Evolutionary conservation across 2,113 vertebrate species (phyloP).

Genomic region (Heterocephalus glaber): DNA sequence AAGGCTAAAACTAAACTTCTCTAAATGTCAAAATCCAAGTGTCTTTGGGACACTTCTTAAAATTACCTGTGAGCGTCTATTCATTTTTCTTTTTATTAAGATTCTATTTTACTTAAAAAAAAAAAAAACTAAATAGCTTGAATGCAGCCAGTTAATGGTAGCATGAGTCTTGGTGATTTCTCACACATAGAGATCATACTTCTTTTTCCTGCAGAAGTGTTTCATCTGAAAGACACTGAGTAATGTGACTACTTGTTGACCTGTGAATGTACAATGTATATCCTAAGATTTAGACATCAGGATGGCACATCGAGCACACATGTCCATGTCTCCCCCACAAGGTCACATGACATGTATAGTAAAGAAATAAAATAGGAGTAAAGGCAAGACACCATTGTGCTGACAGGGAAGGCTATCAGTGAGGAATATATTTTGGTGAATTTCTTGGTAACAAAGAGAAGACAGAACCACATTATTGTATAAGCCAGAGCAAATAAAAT

Average conservation of each 20-base stretch:
- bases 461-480: background rate
- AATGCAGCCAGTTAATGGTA: background rate
- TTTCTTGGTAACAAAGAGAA: slow-evolving; percentile 8
- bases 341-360: background rate
- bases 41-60: background rate
- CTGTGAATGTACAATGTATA: background rate
- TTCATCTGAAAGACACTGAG: background rate
- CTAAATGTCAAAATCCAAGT: background rate
- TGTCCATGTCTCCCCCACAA: background rate
- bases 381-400: background rate
- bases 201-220: slow-evolving; percentile 1
- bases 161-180: background rate
- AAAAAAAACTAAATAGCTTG: background rate
- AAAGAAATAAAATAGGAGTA: background rate
- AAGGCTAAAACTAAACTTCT: background rate
- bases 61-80: background rate
- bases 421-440: background rate
- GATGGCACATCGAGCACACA: background rate
- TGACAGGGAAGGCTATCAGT: background rate
- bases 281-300: background rate
- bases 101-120: background rate
- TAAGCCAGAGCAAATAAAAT: background rate
- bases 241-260: background rate
- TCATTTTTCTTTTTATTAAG: background rate
- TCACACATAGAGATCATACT: background rate